These are phyloP conservation scores for Cartodere bifasciata DNA, from an alignment of 2,888 invertebrate species.

Conservation along the genomic window DNA sequence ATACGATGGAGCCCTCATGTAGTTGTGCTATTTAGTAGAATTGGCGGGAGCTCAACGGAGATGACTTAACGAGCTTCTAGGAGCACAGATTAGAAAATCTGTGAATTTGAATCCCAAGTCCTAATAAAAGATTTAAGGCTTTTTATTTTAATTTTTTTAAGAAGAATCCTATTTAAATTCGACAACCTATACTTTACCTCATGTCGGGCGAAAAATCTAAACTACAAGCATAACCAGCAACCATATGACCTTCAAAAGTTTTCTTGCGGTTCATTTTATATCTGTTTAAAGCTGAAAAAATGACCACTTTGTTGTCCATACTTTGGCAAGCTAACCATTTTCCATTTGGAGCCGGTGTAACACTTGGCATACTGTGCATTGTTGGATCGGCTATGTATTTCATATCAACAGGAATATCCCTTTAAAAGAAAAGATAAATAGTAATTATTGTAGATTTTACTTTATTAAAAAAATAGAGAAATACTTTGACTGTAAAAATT, in stretches of 20 bases:
- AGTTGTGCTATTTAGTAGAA: no score
- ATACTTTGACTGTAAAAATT: no score
- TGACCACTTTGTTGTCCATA: constrained; percentile 97
- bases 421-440: constrained; percentile 21
- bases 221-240: constrained; percentile 96
- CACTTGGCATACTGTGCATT: constrained; percentile 98
- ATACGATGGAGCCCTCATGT: no score
- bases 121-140: no score
- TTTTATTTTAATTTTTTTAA: no score
- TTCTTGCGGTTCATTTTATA: constrained; percentile 98
- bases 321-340: constrained; percentile 99
- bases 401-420: constrained; percentile 95
- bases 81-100: no score
- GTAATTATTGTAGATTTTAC: no score
- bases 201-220: constrained; percentile 98
- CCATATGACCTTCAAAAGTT: constrained; percentile 97
- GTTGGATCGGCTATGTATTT: constrained; percentile 99
- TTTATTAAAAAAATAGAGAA: no score
- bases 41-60: no score
- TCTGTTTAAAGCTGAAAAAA: constrained; percentile 93
- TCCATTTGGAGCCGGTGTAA: constrained; percentile 88
- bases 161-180: constrained; percentile 5
- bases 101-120: no score
- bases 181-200: constrained; percentile 65
- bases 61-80: no score